These are phyloP conservation scores for Caenorhabditis virilis DNA, from an alignment of 2,888 invertebrate species.

Conservation along the genomic window DNA sequence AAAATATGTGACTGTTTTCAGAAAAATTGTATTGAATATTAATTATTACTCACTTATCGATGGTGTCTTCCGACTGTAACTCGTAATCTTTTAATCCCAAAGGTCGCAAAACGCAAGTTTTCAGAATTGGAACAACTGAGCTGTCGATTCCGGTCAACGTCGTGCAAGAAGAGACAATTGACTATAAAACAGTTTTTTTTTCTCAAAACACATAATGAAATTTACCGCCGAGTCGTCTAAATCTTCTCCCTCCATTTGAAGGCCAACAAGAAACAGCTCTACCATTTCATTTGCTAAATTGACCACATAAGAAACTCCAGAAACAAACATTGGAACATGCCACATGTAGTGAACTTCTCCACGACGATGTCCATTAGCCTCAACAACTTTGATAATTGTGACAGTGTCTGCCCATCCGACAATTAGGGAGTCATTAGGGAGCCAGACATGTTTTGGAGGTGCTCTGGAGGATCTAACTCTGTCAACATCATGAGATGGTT, in stretches of 20 bases:
- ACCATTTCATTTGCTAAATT: slow-evolving; percentile 38
- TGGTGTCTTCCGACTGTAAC: slow-evolving; percentile 38
- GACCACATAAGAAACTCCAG: slow-evolving; percentile 58
- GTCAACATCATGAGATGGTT: slow-evolving; percentile 58
- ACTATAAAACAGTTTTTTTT: slow-evolving; percentile 27
- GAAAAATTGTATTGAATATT: not conserved
- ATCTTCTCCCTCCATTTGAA: slow-evolving; percentile 48
- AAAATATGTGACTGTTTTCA: slow-evolving; percentile 5
- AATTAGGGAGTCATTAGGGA: slow-evolving; percentile 47
- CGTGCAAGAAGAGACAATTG: slow-evolving; percentile 29
- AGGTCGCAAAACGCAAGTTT: slow-evolving; percentile 42
- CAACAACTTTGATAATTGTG: slow-evolving; percentile 44
- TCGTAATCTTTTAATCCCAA: slow-evolving; percentile 38
- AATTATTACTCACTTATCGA: slow-evolving; percentile 22
- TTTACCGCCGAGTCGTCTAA: slow-evolving; percentile 47
- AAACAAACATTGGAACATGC: slow-evolving; percentile 47
- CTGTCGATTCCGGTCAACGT: slow-evolving; percentile 30
- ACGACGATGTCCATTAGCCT: slow-evolving; percentile 11
- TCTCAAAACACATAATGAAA: not conserved
- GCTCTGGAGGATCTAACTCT: slow-evolving; percentile 51
- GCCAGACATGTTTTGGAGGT: slow-evolving; percentile 62
- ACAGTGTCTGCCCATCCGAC: slow-evolving; percentile 67
- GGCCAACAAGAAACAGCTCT: slow-evolving; percentile 60
- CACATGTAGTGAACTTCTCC: slow-evolving; percentile 47
- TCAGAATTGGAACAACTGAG: slow-evolving; percentile 21